Evolutionary conservation across 2,797 vertebrate species (phyloP), one percentile per base, ranked within the genome.

Genomic region (Chrosomus eos): DNA sequence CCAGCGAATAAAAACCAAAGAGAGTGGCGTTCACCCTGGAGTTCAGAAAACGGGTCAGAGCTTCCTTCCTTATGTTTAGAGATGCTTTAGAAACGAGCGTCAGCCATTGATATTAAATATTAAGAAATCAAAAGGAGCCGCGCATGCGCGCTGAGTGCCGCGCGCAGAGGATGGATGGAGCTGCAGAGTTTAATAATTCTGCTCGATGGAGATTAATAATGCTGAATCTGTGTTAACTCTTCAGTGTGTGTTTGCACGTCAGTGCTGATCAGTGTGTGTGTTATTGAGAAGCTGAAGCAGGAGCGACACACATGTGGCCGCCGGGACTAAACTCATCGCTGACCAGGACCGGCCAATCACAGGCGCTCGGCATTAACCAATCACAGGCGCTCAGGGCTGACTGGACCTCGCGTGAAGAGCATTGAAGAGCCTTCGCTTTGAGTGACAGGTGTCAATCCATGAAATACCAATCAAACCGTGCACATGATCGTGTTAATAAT

Each of bases 71-170:
- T 10, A 68, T 26, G 88, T 80, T 91, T 86, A 85, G 89, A 83
- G 86, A 88, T 92, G 91, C 72, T 94, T 93, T 93, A 93, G 91
- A 92, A 88, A 79, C 93, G 92, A 94, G 94, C 93, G 92, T 93
- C 94, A 94, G 94, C 94, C 94, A 95, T 95, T 94, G 91, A 92
- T 94, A 95, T 95, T 94, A 95, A 95, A 95, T 92, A 94, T 95
- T 95, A 94, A 95, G 94, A 94, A 93, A 90, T 89, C 88, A 48
- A 86, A 68, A 45, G 90, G 80, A 82, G 74, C 88, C 89, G 94
- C 62, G 95, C 95, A 95, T 94, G 95, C 95, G 95, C 94, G 90
- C 10, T 89, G 43, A 74, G 5, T 28, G 21, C 31, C 55, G 31
- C 84, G 26, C 45, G 28, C 51, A 36, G 21, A 3, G 38, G 19